These are phyloP conservation scores for Drosophila tripunctata DNA, from an alignment of 2,888 invertebrate species.

Conservation along the genomic window DNA sequence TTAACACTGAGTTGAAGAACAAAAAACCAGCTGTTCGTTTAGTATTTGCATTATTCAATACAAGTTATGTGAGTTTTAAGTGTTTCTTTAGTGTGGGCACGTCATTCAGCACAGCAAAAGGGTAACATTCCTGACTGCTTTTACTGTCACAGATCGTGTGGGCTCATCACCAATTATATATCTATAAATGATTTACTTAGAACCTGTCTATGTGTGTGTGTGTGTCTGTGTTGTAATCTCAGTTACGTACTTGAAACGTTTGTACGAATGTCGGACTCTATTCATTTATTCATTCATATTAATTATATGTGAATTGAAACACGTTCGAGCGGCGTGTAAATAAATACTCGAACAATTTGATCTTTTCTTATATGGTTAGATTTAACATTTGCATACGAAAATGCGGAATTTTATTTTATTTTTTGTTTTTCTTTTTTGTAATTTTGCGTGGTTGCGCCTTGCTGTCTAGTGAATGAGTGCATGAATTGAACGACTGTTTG, in stretches of 20 bases:
- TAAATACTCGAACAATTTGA: conserved; percentile 33
- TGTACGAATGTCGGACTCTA: conserved; percentile 14
- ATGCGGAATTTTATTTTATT: conserved; percentile 51
- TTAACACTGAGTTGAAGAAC: too few species aligned
- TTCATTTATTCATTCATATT: conserved; percentile 60
- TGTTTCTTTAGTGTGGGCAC: conserved; percentile 37
- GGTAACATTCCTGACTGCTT: conserved; percentile 60
- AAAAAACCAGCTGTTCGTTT: conserved; percentile 2
- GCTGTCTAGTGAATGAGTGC: conserved; percentile 35
- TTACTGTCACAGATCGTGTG: conserved; percentile 60
- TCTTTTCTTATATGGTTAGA: conserved; percentile 54
- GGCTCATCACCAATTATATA: conserved; percentile 60
- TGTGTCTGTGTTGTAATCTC: conserved; percentile 25
- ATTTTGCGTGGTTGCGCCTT: conserved; percentile 66
- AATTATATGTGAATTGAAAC: conserved; percentile 75
- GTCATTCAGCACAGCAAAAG: conserved; percentile 58
- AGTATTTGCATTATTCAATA: conserved; percentile 8
- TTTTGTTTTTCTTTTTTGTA: too few species aligned
- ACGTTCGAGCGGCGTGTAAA: conserved; percentile 56
- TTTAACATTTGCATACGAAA: conserved; percentile 62
- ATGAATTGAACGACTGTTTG: conserved; percentile 18
- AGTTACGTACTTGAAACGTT: conserved; percentile 40
- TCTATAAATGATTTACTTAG: conserved; percentile 24
- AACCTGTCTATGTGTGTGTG: conserved; percentile 1
- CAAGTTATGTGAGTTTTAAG: conserved; percentile 10